Evolutionary conservation across 1,140 invertebrate genomes (phyloP), one percentile per base, ranked within the genome.

Genomic region (Nephotettix cincticeps): DNA sequence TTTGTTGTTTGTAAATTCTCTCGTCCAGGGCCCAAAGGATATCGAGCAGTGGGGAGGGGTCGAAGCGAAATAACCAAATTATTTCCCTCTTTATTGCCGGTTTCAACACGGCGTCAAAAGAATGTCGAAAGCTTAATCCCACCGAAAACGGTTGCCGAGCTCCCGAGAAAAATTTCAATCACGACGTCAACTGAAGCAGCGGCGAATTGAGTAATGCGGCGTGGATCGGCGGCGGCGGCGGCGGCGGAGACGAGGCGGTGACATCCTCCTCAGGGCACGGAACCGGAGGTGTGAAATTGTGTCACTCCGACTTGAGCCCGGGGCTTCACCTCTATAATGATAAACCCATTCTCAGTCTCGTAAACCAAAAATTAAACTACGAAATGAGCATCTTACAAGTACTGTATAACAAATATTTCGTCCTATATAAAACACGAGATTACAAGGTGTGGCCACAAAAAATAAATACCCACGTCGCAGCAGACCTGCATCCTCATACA

Each of bases 161-260:
- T 51, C 47, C 47, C 47, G 47, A n/a, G 47, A 51, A 51, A 51
- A 51, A 51, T 51, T 51, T 21, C 47, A 51, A 51, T 51, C 47
- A 51, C 47, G 47, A 21, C 47, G 47, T 51, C 47, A 51, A 51
- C 47, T 51, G 47, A 51, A 51, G 47, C 47, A 21, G 4, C 19
- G 47, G 14, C 47, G 21, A 51, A 51, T 51, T n/a, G 47, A 3
- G 47, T 51, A 21, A 51, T 19, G 21, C 47, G 4, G 4, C 14
- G 4, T 36, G 32, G 14, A 36, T 4, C 14, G 14, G 47, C 47
- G 19, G 21, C 47, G 21, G 47, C 14, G 14, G 47, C 47, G 47
- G 19, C 21, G 47, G 14, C 3, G 21, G 6, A 4, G 3, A 17
- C 6, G 36, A 40, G 6, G 6, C 47, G 6, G 6, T 51, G 47